Evolutionary conservation across 1,140 invertebrate species (phyloP), one percentile per base, ranked within the genome.

Genomic region (Drosophila oshimai): DNA sequence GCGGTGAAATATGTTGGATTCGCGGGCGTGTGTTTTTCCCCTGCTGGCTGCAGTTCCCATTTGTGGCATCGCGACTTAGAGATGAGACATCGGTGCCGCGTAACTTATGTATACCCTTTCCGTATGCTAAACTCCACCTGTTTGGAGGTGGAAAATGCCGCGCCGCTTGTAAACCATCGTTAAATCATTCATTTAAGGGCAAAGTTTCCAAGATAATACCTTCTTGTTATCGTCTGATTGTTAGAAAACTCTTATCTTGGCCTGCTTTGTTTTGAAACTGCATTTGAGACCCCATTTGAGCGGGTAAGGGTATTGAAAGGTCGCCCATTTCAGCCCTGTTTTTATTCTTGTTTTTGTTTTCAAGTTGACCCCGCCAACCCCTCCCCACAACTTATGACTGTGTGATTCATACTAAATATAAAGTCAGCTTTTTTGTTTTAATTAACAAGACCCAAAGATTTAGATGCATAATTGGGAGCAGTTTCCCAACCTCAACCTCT

Each of bases 331-430:
- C 2, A 15, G 12, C 0, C 20, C 6, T 6, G 12, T 28, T 7
- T 24, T 24, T 13, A 61, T 70, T 65, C 49, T 61, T 62, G 58
- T 58, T 75, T 86, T 86, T 61, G 61, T 75, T 75, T 79, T 75
- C 62, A 36, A 44, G 69, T 62, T 70, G 41, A 53, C 68, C 36
- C 47, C 58, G 37, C 60, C 44, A 26, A 33, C 28, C 36, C 39
- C 20, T n/a, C 49, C 39, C 62, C 41, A 46, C 24, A 15, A 71
- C 37, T 41, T 18, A 2, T 29, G 13, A 37, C 33, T 57, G 60
- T 67, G 57, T 84, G 75, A 84, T 72, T 84, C 80, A 84, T 86
- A 69, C 71, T 80, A 69, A 80, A 86, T 80, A 86, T 86, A 72
- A 84, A 73, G 71, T 80, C 60, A 75, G 70, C 77, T 47, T 79